These are phyloP conservation scores for Plebejus argus DNA, from an alignment of 2,888 invertebrate species.

Conservation along the genomic window DNA sequence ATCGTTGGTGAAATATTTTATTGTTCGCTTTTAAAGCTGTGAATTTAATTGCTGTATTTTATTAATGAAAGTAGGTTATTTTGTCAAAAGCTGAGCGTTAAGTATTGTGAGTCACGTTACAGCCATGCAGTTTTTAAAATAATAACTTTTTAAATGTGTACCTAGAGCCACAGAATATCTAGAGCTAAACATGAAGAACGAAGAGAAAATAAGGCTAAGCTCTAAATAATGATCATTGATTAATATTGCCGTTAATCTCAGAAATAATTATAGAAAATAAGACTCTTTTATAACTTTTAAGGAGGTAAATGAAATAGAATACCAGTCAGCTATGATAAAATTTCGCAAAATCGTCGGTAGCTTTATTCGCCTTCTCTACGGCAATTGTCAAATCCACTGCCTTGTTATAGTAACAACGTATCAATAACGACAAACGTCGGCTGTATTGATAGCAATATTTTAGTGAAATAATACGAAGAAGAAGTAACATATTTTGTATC, in stretches of 20 bases:
- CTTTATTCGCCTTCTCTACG: not conserved
- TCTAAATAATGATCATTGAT: too few relatives aligned
- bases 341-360: not conserved
- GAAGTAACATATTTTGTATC: not conserved
- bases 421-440: not conserved
- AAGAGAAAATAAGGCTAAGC: too few relatives aligned
- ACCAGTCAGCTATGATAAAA: not conserved
- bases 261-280: too few relatives aligned
- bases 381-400: constrained; percentile 1
- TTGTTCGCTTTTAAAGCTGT: constrained; percentile 13
- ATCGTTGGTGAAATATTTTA: constrained; percentile 2
- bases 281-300: too few relatives aligned
- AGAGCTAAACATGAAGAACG: too few relatives aligned
- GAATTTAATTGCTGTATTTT: constrained; percentile 3
- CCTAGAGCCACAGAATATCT: too few relatives aligned
- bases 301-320: too few relatives aligned
- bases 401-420: constrained; percentile 13
- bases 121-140: too few relatives aligned
- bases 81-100: not conserved
- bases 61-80: not conserved
- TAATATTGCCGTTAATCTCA: too few relatives aligned
- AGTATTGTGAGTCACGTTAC: not conserved
- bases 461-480: not conserved
- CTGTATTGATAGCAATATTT: not conserved
- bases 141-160: too few relatives aligned